phyloP scores from a whole-genome alignment of 2,113 vertebrate genomes.

The Motacilla alba region DNA sequence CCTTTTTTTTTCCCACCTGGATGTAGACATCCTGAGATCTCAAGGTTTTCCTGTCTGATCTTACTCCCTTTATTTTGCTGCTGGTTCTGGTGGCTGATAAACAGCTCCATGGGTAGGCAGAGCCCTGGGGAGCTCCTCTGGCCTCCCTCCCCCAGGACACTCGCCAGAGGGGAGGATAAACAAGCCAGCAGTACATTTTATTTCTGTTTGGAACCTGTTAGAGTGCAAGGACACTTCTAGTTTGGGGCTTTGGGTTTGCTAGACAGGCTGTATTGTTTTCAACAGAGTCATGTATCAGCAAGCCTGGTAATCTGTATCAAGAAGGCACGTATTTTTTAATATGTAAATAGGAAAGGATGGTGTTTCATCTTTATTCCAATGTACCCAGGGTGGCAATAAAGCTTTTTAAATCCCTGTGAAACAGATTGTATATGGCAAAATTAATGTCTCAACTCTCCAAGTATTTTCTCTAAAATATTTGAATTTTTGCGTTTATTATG shows the following conservation, averaged over 20 bases:
- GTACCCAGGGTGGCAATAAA: constrained; percentile 70
- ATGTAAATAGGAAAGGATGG: constrained; percentile 68
- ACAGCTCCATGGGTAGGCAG: constrained; percentile 65
- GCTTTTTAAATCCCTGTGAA: constrained; percentile 68
- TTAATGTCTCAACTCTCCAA: constrained; percentile 72
- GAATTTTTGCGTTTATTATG: constrained; percentile 75
- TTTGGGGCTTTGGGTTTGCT: constrained; percentile 4
- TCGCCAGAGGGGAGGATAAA: constrained; percentile 59
- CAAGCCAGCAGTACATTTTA: constrained; percentile 58
- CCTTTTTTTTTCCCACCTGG: neutral
- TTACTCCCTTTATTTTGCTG: constrained; percentile 36
- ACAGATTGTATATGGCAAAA: constrained; percentile 75
- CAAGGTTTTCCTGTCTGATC: neutral
- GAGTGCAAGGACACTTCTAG: constrained; percentile 14
- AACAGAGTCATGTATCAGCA: constrained; percentile 38
- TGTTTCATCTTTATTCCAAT: constrained; percentile 62
- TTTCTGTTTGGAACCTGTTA: constrained; percentile 57
- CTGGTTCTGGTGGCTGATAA: constrained; percentile 68
- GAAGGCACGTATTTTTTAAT: constrained; percentile 64
- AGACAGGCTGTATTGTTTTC: constrained; percentile 40
- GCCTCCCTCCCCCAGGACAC: constrained; percentile 60
- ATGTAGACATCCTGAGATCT: neutral
- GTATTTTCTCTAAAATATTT: constrained; percentile 75
- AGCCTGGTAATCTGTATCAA: constrained; percentile 29
- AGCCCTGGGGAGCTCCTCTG: constrained; percentile 66